phyloP scores from a whole-genome alignment of 2,797 vertebrate species.

The Dallia pectoralis region DNA sequence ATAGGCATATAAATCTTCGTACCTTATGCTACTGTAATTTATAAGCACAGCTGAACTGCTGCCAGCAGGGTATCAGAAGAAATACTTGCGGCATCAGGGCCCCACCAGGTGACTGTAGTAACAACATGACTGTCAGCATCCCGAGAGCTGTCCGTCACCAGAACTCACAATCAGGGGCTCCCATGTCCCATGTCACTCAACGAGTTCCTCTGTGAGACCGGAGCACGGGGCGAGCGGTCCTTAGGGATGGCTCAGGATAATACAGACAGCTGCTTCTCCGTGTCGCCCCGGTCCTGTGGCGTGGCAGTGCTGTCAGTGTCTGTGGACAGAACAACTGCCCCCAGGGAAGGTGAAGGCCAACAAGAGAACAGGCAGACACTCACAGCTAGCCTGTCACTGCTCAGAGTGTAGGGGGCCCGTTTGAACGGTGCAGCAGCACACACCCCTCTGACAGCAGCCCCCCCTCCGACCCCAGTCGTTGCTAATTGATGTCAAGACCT shows the following conservation, averaged over 20 bases:
- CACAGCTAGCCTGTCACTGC: slow-evolving; percentile 3
- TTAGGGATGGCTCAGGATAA: not conserved
- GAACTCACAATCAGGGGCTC: not conserved
- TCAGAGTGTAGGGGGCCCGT: not conserved
- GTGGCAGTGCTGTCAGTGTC: not conserved
- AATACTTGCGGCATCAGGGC: not conserved
- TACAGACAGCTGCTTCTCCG: not conserved
- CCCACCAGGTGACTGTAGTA: slow-evolving; percentile 1
- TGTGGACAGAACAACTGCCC: not conserved
- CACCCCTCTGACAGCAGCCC: not conserved
- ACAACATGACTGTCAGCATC: not conserved
- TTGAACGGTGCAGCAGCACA: not conserved
- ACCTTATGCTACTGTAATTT: not conserved
- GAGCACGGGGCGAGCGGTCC: not conserved
- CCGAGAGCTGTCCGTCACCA: not conserved
- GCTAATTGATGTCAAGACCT: slow-evolving; percentile 11
- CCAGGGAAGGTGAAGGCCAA: not conserved
- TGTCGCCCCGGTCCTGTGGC: not conserved
- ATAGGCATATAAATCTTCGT: not conserved
- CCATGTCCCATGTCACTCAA: not conserved
- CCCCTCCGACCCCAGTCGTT: not conserved
- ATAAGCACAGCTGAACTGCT: not conserved
- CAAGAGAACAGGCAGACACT: not conserved
- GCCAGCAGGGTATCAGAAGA: not conserved
- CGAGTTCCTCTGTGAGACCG: not conserved